Base-by-base conservation (phyloP, 2,888 invertebrate species). In the Cylindroiulus punctatus region DNA sequence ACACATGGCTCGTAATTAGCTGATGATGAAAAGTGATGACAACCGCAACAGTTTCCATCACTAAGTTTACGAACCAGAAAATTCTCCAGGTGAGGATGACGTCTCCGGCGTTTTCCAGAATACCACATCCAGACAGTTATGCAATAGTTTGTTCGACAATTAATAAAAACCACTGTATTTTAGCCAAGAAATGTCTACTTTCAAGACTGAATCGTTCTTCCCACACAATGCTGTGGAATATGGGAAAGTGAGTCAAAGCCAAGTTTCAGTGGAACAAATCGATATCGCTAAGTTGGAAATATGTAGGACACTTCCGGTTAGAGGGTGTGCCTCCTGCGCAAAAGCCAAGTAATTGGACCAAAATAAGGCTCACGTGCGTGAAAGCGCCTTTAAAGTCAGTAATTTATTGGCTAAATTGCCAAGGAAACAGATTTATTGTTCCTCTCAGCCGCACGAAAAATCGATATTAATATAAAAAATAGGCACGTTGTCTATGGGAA, bases 371-470 rank as follows among this genome's bases (percentile, higher is more conserved):
- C n/a, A 57, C 57, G 57, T 57, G 57, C 57, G 22, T 57, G 57
- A 57, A 57, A 57, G 22, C n/a, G 22, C 57, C 57, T 57, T 57
- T 57, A 57, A 57, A 57, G 4, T 57, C 57, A n/a, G 57, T n/a
- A 22, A 57, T 57, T n/a, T 57, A 57, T 57, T n/a, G 2, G 57
- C 57, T n/a, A 57, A 57, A 57, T 57, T 57, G 57, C 57, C 57
- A 57, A 57, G 57, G 57, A 57, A 57, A 57, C 57, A 57, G 57
- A 57, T 57, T 57, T 57, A 57, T 57, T 57, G 57, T 57, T 57
- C n/a, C 57, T 57, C 3, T 57, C n/a, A n/a, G 8, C 57, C 8
- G 22, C 19, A n/a, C 8, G 22, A 8, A 57, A 57, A 57, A 57
- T 57, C 57, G 57, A 57, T 57, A 57, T 57, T 57, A n/a, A 57